phyloP scores from a whole-genome alignment of 2,888 invertebrate genomes.

The Poecilus cupreus region DNA sequence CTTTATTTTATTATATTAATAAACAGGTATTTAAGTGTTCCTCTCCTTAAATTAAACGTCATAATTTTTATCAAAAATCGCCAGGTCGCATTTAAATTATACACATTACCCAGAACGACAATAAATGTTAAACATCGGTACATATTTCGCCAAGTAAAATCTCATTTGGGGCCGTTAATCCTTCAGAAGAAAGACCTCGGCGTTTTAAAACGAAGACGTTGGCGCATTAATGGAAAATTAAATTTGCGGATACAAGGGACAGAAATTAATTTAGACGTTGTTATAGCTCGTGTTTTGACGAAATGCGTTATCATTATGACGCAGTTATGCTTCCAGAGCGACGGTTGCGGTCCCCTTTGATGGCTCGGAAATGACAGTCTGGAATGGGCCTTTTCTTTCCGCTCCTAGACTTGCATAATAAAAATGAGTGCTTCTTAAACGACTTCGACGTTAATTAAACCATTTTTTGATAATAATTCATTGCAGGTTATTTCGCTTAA shows the following conservation, averaged over 20 bases:
- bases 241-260: constrained; percentile 63
- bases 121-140: constrained; percentile 31
- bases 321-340: constrained; percentile 63
- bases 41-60: not conserved
- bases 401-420: not conserved
- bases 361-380: constrained; percentile 28
- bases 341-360: constrained; percentile 19
- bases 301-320: constrained; percentile 65
- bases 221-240: constrained; percentile 64
- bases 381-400: not conserved
- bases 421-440: not conserved
- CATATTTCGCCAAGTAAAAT: constrained; percentile 38
- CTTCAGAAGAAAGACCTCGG: constrained; percentile 17
- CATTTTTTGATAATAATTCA: not conserved
- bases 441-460: not conserved
- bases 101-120: constrained; percentile 14
- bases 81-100: constrained; percentile 13
- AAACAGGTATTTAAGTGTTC: constrained; percentile 25
- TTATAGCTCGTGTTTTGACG: constrained; percentile 63
- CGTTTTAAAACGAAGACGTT: constrained; percentile 50
- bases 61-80: constrained; percentile 37
- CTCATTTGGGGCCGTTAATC: constrained; percentile 47
- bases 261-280: constrained; percentile 64
- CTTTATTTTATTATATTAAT: constrained; percentile 35
- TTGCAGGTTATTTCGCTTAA: too few species aligned